Percentiles rank a stretch among this genome's conserved stretches.
Conservation (phyloP, 2,888 invertebrate species). For the Monochamus alternatus region DNA sequence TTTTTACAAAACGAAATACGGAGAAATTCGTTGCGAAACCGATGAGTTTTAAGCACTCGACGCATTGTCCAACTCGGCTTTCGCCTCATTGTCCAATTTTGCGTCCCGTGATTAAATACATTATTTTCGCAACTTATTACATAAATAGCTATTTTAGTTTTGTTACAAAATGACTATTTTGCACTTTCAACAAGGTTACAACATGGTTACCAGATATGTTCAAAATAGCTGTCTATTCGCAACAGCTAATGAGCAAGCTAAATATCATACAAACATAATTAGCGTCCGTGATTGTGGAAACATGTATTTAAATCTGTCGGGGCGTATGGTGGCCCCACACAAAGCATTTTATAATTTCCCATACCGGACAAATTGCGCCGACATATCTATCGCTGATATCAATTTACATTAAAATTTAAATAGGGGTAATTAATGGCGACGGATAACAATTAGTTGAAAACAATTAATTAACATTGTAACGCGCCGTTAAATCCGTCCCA, state of each 20-base stretch:
- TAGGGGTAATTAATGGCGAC: conserved; percentile 57
- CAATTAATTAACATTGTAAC: conserved; percentile 64
- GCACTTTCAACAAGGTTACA: background rate
- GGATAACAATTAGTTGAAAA: conserved; percentile 60
- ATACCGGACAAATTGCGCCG: conserved; percentile 8
- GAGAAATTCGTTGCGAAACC: too few relatives aligned
- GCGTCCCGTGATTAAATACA: too few relatives aligned
- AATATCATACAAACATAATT: conserved; percentile 16
- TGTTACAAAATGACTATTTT: background rate
- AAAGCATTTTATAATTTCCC: conserved; percentile 28
- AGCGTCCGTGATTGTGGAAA: conserved; percentile 12
- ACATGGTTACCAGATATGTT: background rate
- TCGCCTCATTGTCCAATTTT: too few relatives aligned
- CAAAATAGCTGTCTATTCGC: background rate
- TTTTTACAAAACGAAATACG: too few relatives aligned
- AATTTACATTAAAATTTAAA: conserved; percentile 58
- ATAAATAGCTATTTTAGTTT: too few relatives aligned
- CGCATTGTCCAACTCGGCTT: too few relatives aligned
- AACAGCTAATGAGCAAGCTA: background rate
- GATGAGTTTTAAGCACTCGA: too few relatives aligned
- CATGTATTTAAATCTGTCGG: conserved; percentile 8
- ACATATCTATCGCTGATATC: conserved; percentile 30
- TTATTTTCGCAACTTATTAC: too few relatives aligned
- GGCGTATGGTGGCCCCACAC: background rate
- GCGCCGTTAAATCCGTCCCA: conserved; percentile 57